Evolutionary conservation across 2,113 vertebrate genomes (phyloP), one percentile per base, ranked within the genome.

Genomic region (Nothobranchius furzeri): DNA sequence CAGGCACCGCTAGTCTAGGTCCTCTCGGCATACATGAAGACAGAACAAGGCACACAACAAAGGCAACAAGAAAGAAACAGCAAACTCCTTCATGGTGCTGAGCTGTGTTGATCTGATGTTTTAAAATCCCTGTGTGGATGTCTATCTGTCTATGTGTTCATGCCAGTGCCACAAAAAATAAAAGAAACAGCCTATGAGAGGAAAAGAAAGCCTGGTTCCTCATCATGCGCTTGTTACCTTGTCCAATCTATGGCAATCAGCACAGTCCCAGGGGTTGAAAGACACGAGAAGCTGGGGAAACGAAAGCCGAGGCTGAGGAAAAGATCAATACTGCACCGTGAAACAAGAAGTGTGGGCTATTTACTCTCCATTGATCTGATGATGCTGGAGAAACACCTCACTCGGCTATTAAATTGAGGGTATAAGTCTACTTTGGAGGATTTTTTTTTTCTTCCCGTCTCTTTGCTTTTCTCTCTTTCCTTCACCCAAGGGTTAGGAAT

Each of bases 361-460:
- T 99, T 99, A 98, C 96, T 98, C 96, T 96, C 94, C 95, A 99
- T 99, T 99, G 98, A 99, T 99, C 95, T 95, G 95, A 98, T 96
- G 96, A 95, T 96, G 95, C 94, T 94, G 94, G 92, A 99, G 95
- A 98, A 98, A 98, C 95, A 98, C 95, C 96, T 96, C 94, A 92
- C 93, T 95, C 93, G 90, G 94, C 94, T 94, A 95, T 95, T 97
- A 99, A 97, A 97, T 96, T 95, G 96, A 96, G 93, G 92, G 94
- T 95, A 96, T 95, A 95, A 91, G 94, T 97, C 94, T 96, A 95
- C 89, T 92, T 85, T 91, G 78, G 70, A 84, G 87, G 88, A 86
- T 86, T 84, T 73, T 85, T 20, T 20, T 79, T 76, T 64, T 67
- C 55, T 66, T 54, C 49, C 82, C 70, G 80, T 62, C 78, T 78